A percentile compares a stretch with the other conserved stretches of the same genome.
Conservation (phyloP, 2,113 vertebrate species). For the Siniperca knerii region DNA sequence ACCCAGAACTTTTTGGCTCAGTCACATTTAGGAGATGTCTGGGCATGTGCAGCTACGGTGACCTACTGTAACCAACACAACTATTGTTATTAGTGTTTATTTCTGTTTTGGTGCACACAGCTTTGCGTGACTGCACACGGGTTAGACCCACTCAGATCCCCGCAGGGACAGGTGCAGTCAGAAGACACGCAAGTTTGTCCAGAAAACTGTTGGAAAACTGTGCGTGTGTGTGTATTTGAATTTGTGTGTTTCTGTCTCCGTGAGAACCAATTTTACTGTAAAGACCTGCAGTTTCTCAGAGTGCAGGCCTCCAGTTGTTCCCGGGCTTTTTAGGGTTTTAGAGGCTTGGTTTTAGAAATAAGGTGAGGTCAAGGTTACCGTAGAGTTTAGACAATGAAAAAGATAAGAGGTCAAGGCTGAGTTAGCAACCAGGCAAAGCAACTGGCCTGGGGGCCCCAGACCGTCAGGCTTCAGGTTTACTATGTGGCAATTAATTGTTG, state of each 20-base stretch:
- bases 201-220: conserved; percentile 18
- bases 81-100: conserved; percentile 15
- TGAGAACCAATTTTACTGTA: conserved; percentile 11
- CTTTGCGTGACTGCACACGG: background rate
- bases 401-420: background rate
- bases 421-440: background rate
- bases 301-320: background rate
- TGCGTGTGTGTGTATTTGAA: background rate
- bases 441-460: too few relatives aligned
- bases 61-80: conserved; percentile 10
- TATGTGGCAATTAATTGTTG: background rate
- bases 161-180: conserved; percentile 30
- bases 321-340: background rate
- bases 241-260: conserved; percentile 16
- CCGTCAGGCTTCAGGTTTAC: background rate
- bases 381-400: background rate
- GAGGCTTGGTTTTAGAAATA: background rate
- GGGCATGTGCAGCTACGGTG: conserved; percentile 24
- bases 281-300: background rate
- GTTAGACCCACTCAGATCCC: background rate
- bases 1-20: background rate
- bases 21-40: background rate
- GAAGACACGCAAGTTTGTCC: conserved; percentile 11
- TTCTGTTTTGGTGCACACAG: background rate
- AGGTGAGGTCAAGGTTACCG: background rate